A percentile compares a stretch with the other conserved stretches of the same genome.
These are phyloP conservation scores for Pseudococcus longispinus DNA, from an alignment of 2,888 invertebrate species.

Conservation along the genomic window DNA sequence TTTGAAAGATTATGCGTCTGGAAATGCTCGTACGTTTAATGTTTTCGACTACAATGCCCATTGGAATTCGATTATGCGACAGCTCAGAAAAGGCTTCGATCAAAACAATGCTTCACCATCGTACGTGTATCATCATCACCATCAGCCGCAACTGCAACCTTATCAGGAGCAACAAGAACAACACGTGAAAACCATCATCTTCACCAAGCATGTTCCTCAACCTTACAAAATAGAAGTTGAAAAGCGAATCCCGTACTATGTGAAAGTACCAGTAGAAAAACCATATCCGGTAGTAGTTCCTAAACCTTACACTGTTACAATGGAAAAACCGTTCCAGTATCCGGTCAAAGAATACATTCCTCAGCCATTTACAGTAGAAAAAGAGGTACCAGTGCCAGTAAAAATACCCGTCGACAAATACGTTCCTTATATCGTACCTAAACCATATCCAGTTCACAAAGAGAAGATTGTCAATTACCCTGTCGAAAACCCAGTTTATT, in stretches of 20 bases:
- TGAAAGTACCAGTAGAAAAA: conserved; percentile 66
- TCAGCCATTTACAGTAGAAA: conserved; percentile 62
- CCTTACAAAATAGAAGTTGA: conserved; percentile 70
- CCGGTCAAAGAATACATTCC: conserved; percentile 73
- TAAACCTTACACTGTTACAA: conserved; percentile 74
- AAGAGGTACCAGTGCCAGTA: conserved; percentile 67
- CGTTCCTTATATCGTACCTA: conserved; percentile 72
- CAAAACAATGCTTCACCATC: background rate
- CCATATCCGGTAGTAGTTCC: conserved; percentile 77
- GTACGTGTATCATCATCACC: background rate
- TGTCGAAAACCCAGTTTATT: conserved; percentile 72
- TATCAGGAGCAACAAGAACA: background rate
- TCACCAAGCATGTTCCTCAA: conserved; percentile 72
- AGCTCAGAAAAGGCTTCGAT: background rate
- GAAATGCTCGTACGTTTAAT: background rate
- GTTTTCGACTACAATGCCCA: background rate
- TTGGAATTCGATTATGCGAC: background rate
- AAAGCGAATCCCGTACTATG: conserved; percentile 74
- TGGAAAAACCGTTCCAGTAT: conserved; percentile 67
- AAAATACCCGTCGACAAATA: conserved; percentile 70
- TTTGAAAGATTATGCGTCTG: background rate
- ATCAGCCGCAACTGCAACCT: background rate
- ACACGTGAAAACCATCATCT: background rate
- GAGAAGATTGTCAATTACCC: conserved; percentile 68
- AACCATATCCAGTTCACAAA: conserved; percentile 78